A percentile compares a stretch with the other conserved stretches of the same genome.
These are phyloP conservation scores for Drosophila varians DNA, from an alignment of 1,140 invertebrate genomes.

Conservation along the genomic window DNA sequence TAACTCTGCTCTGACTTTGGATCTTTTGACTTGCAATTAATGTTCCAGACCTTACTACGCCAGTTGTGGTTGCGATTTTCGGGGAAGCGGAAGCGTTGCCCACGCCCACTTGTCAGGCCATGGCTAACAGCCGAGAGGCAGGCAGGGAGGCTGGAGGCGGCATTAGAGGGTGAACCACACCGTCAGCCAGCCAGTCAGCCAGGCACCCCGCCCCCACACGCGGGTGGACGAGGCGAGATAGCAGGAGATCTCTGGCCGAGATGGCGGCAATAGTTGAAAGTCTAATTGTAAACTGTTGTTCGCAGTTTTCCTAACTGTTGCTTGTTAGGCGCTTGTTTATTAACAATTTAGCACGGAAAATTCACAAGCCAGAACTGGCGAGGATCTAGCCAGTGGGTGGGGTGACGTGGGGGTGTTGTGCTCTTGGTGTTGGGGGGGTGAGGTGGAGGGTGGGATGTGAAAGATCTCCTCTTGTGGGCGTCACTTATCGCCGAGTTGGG, in stretches of 20 bases:
- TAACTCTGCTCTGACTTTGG: slow-evolving; percentile 48
- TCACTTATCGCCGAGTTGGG: slow-evolving; percentile 55
- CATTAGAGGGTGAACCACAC: slow-evolving; percentile 24
- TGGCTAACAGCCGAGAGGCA: slow-evolving; percentile 31
- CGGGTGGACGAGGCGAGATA: slow-evolving; percentile 10
- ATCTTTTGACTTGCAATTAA: slow-evolving; percentile 64
- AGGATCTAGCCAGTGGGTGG: slow-evolving; percentile 2
- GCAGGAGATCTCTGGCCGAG: slow-evolving; percentile 26
- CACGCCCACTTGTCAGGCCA: slow-evolving; percentile 73
- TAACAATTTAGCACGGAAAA: slow-evolving; percentile 75
- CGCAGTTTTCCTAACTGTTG: slow-evolving; percentile 69
- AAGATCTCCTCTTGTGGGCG: slow-evolving; percentile 48
- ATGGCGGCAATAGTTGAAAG: slow-evolving; percentile 73
- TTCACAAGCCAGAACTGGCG: slow-evolving; percentile 29
- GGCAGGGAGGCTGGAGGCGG: slow-evolving; percentile 6
- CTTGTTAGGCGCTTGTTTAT: slow-evolving; percentile 79
- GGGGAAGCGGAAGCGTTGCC: slow-evolving; percentile 75
- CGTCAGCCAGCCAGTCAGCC: slow-evolving; percentile 32
- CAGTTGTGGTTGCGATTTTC: slow-evolving; percentile 40
- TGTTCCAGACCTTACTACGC: slow-evolving; percentile 41
- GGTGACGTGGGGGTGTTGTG: background rate
- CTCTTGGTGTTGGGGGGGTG: background rate
- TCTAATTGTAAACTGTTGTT: slow-evolving; percentile 80
- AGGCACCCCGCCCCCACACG: slow-evolving; percentile 47
- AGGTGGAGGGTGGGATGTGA: background rate